These are phyloP conservation scores for Lutraria lutraria DNA, from an alignment of 2,888 invertebrate genomes.

Conservation along the genomic window DNA sequence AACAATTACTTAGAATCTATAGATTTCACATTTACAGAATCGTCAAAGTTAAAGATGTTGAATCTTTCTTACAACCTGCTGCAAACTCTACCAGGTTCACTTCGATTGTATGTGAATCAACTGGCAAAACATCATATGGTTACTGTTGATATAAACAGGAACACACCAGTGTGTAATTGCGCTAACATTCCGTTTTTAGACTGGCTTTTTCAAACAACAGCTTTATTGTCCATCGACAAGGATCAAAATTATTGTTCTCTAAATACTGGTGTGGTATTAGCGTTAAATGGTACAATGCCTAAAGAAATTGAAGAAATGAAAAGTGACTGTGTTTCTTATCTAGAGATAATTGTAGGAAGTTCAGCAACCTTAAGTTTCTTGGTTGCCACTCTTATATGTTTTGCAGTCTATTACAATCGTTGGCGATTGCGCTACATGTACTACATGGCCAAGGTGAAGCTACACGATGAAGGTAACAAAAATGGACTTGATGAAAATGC, in stretches of 20 bases:
- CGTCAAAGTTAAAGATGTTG: slow-evolving; percentile 32
- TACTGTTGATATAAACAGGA: slow-evolving; percentile 41
- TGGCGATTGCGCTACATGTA: slow-evolving; percentile 65
- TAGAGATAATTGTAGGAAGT: slow-evolving; percentile 41
- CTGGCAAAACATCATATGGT: slow-evolving; percentile 27
- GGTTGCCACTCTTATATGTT: slow-evolving; percentile 38
- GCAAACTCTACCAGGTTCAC: slow-evolving; percentile 14
- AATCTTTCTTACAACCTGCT: slow-evolving; percentile 58
- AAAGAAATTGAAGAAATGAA: slow-evolving; percentile 34
- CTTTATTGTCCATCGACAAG: slow-evolving; percentile 35
- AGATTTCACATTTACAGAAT: slow-evolving; percentile 29
- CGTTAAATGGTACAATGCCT: slow-evolving; percentile 39
- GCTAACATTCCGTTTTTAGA: slow-evolving; percentile 53
- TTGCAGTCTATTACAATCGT: slow-evolving; percentile 46
- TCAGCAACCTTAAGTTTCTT: slow-evolving; percentile 40
- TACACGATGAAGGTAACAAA: slow-evolving; percentile 17
- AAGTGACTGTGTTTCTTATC: slow-evolving; percentile 53
- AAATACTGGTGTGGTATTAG: slow-evolving; percentile 34
- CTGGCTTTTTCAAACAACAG: slow-evolving; percentile 46
- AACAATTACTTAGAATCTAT: slow-evolving; percentile 51
- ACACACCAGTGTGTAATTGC: slow-evolving; percentile 58
- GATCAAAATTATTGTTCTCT: slow-evolving; percentile 55
- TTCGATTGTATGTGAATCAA: slow-evolving; percentile 29
- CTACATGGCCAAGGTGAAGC: slow-evolving; percentile 64
- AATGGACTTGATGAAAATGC: slow-evolving; percentile 40